These are phyloP conservation scores for Aldabrachelys gigantea DNA, from an alignment of 2,113 vertebrate genomes.

Conservation along the genomic window DNA sequence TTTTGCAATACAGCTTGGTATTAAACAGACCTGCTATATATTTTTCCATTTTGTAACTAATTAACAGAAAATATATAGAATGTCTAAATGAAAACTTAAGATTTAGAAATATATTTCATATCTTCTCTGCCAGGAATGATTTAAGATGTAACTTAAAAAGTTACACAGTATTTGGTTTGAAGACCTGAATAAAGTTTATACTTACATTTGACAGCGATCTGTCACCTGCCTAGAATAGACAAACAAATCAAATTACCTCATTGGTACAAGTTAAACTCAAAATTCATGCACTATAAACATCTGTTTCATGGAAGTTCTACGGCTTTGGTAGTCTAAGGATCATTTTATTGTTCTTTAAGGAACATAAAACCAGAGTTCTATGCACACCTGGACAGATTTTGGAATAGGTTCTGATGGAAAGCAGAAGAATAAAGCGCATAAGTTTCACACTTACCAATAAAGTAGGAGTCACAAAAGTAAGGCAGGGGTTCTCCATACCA, in stretches of 20 bases:
- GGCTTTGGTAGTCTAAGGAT: neutral
- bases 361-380: neutral
- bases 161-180: neutral
- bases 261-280: constrained; percentile 25
- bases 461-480: constrained; percentile 96
- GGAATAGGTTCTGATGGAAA: neutral
- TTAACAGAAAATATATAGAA: neutral
- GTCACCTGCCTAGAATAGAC: constrained; percentile 89
- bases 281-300: neutral
- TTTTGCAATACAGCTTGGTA: neutral
- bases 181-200: constrained; percentile 53
- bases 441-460: constrained; percentile 84
- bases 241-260: constrained; percentile 11
- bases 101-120: neutral
- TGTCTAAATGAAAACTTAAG: neutral
- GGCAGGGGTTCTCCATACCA: constrained; percentile 98
- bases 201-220: constrained; percentile 94
- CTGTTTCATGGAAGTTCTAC: neutral
- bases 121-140: neutral
- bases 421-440: neutral
- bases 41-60: neutral
- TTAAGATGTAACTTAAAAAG: neutral
- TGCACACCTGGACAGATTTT: neutral
- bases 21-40: neutral
- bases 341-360: neutral